A percentile compares a stretch with the other conserved stretches of the same genome.
phyloP scores from a whole-genome alignment of 2,797 vertebrate species.

The Micropoecilia bifurca region DNA sequence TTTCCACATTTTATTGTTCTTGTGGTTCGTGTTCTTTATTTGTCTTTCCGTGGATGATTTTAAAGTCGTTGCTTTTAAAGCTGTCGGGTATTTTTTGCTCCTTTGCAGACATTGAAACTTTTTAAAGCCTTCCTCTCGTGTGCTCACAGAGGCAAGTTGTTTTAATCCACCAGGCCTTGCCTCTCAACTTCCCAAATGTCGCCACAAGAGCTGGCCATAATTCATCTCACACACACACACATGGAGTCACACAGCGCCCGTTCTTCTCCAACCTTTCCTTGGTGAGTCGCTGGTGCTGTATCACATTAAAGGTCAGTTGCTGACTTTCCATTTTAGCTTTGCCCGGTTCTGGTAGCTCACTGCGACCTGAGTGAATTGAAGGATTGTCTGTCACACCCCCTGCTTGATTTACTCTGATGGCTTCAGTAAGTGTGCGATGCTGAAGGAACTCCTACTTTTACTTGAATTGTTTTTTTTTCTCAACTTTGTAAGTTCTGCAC shows the following conservation, averaged over 20 bases:
- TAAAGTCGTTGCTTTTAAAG: conserved; percentile 15
- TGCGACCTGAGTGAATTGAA: conserved; percentile 60
- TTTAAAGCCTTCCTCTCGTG: conserved; percentile 31
- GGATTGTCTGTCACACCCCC: conserved; percentile 61
- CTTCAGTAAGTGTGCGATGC: background rate
- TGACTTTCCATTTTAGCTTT: conserved; percentile 70
- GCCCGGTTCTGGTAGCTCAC: conserved; percentile 52
- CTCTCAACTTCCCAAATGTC: conserved; percentile 69
- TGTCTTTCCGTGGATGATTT: conserved; percentile 33
- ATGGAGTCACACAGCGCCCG: conserved; percentile 14
- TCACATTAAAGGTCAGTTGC: conserved; percentile 76
- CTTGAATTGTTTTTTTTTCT: background rate
- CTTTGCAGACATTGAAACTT: background rate
- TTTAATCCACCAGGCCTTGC: conserved; percentile 74
- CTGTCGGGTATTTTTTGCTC: conserved; percentile 16
- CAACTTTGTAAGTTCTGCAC: background rate
- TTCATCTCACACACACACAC: conserved; percentile 56
- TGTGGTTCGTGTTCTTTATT: conserved; percentile 40
- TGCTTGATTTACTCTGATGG: conserved; percentile 61
- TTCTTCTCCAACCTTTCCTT: conserved; percentile 55
- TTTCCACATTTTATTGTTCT: conserved; percentile 33
- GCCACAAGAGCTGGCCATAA: conserved; percentile 67
- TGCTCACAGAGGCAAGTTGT: conserved; percentile 59
- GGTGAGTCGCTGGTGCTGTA: conserved; percentile 59
- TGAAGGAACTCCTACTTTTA: background rate